Evolutionary conservation across 1,140 invertebrate species (phyloP), one percentile per base, ranked within the genome.

Genomic region (Brachionus rotundiformis): DNA sequence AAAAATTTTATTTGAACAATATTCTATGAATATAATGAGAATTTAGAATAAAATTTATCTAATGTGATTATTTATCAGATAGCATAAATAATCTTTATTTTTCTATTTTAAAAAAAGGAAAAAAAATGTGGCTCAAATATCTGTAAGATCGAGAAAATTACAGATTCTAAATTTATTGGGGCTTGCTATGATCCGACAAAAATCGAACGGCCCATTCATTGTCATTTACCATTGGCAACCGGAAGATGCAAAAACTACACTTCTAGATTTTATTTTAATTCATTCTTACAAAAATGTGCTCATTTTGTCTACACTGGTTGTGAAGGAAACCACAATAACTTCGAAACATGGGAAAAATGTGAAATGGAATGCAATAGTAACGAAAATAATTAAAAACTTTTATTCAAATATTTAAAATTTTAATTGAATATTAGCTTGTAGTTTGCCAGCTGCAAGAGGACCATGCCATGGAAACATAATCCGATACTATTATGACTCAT

Each of bases 281-380:
- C 76, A 59, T 79, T 59, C 31, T 29, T 54, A 5, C 47, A 79
- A 19, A 54, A n/a, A 79, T 79, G 76, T 59, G 23, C 59, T 19
- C 76, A 79, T 63, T 79, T 79, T 36, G 29, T 79, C 16, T 79
- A 36, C 76, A 79, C 47, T 41, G 76, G 76, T 19, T 79, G 76
- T 23, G 29, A 31, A 19, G 59, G 47, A 16, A 79, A 79, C 36
- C 31, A 54, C 31, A 79, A 79, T 27, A 79, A 79, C 29, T 79
- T 79, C 47, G 76, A 79, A 4, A 79, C 29, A 19, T 79, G 76
- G 76, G 76, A 79, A 79, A 79, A 79, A 63, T 79, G 76, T 31
- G 47, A 79, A 59, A 79, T 79, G 76, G 76, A 79, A 79, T 79
- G 76, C 76, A 79, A 79, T 39, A 79, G 76, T 79, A 79, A n/a